Percentiles rank a stretch among this genome's conserved stretches.
Evolutionary conservation across 2,797 vertebrate genomes (phyloP).

Genomic region (Hybognathus amarus): DNA sequence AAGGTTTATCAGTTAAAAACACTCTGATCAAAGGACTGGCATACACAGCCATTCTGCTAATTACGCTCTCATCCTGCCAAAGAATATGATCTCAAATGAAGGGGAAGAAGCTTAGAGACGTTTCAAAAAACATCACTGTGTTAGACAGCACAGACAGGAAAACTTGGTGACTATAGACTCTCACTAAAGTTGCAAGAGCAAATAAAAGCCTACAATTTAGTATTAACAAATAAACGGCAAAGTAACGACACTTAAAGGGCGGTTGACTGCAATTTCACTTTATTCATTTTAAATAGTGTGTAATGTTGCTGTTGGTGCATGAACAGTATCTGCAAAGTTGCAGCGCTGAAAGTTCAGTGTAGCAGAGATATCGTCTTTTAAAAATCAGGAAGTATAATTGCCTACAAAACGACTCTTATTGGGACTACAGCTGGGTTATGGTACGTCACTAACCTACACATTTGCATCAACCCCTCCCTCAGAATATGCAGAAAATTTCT

Average conservation of each 20-base stretch:
- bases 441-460: too few species aligned
- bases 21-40: slow-evolving; percentile 83
- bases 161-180: background rate
- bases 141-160: slow-evolving; percentile 3
- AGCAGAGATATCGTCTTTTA: too few species aligned
- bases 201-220: background rate
- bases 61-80: slow-evolving; percentile 66
- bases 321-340: too few species aligned
- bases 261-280: too few species aligned
- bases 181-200: background rate
- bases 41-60: slow-evolving; percentile 74
- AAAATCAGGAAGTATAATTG: too few species aligned
- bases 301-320: too few species aligned
- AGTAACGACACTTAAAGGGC: background rate
- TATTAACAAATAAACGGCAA: background rate
- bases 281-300: too few species aligned
- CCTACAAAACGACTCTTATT: too few species aligned
- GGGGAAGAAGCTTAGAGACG: slow-evolving; percentile 39
- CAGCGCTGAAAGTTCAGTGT: too few species aligned
- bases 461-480: too few species aligned
- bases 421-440: too few species aligned
- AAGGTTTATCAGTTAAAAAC: slow-evolving; percentile 76
- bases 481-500: too few species aligned
- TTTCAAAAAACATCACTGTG: slow-evolving; percentile 42
- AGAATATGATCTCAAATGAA: slow-evolving; percentile 62